These are phyloP conservation scores for Stichodactyla mertensii DNA, from an alignment of 64 coral and sea anemone species.

Conservation along the genomic window DNA sequence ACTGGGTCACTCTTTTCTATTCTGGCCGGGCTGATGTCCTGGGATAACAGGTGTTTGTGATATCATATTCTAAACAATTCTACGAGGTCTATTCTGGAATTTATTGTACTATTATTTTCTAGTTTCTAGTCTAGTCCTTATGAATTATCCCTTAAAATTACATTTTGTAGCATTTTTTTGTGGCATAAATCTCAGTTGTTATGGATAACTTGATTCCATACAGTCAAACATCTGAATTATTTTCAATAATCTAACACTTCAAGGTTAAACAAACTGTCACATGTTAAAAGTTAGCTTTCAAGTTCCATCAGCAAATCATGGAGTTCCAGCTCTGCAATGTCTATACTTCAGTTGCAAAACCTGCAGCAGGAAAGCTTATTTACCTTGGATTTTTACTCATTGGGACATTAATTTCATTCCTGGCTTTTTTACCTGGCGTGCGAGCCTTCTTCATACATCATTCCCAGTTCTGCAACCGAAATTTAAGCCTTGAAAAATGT, in stretches of 20 bases:
- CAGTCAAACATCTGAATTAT: neutral
- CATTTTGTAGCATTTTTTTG: neutral
- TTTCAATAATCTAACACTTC: neutral
- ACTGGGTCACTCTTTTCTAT: neutral
- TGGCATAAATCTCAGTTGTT: neutral
- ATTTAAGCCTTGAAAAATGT: slow-evolving; percentile 79
- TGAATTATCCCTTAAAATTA: neutral
- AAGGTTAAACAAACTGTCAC: neutral
- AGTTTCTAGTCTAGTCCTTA: neutral
- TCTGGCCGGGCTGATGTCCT: neutral
- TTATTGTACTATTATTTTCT: neutral
- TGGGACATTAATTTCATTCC: slow-evolving; percentile 58
- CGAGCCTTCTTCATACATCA: slow-evolving; percentile 64
- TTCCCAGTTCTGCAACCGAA: slow-evolving; percentile 64
- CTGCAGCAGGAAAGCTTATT: slow-evolving; percentile 63
- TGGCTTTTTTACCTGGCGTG: slow-evolving; percentile 64
- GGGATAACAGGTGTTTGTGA: neutral
- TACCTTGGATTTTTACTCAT: slow-evolving; percentile 59
- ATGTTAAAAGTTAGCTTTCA: neutral
- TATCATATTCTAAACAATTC: neutral
- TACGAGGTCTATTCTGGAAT: neutral
- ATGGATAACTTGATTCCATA: neutral
- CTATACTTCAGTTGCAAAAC: slow-evolving; percentile 47
- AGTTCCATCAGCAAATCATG: neutral
- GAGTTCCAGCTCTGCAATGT: slow-evolving; percentile 36